Percentiles rank a stretch among this genome's conserved stretches.
Evolutionary conservation across 2,113 vertebrate species (phyloP).

Genomic region (Hippocampus comes): DNA sequence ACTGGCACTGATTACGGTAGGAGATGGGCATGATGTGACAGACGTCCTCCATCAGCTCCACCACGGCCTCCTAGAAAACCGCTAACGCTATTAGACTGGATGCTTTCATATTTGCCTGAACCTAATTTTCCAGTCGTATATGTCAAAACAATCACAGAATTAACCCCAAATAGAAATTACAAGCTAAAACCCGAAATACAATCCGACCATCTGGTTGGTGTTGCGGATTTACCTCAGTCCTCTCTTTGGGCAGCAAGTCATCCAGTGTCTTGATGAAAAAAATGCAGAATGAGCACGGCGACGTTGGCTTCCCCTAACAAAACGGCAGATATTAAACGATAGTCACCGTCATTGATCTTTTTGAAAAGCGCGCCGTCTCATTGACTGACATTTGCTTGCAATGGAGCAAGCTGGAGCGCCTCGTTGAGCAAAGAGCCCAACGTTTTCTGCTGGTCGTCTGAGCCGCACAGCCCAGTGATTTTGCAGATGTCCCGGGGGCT

Average conservation of each 20-base stretch:
- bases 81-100: no score
- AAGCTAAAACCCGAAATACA: no score
- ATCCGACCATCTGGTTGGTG: neutral
- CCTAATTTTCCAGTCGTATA: neutral
- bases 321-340: neutral
- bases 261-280: conserved; percentile 61
- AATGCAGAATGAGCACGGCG: conserved; percentile 61
- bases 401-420: conserved; percentile 22
- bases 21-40: conserved; percentile 72
- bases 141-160: no score
- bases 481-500: conserved; percentile 68
- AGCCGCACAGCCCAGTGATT: conserved; percentile 68
- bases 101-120: neutral
- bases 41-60: conserved; percentile 54
- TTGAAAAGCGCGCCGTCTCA: neutral
- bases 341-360: no score
- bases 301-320: conserved; percentile 32
- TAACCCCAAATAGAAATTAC: no score
- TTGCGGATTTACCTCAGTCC: conserved; percentile 58
- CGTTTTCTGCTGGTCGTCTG: conserved; percentile 17
- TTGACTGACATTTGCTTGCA: conserved; percentile 38
- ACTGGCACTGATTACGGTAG: conserved; percentile 67
- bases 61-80: conserved; percentile 58
- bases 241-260: conserved; percentile 58
- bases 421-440: conserved; percentile 44